Conservation (phyloP, 2,113 vertebrate genomes). For the Crotophaga sulcirostris region DNA sequence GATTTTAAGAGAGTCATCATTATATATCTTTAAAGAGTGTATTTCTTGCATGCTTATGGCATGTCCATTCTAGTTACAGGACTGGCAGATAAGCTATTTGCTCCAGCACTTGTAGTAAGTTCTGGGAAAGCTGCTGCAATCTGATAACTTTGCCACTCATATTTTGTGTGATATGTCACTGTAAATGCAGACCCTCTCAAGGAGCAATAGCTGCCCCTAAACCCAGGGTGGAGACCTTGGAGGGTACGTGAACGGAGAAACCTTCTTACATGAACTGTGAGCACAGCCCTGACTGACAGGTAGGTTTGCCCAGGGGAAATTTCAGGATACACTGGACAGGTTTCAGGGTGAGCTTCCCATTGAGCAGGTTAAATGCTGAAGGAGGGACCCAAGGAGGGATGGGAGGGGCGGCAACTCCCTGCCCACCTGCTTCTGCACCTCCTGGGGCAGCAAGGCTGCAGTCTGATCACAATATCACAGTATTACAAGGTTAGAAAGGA, state of each 20-base stretch:
- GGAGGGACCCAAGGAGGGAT: not conserved
- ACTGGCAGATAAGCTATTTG: not conserved
- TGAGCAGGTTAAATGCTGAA: not conserved
- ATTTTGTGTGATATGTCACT: fast-evolving
- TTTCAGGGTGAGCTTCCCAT: not conserved
- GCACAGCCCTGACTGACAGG: not conserved
- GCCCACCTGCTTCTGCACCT: not conserved
- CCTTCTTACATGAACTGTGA: not conserved
- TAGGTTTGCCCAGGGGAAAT: not conserved
- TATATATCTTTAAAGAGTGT: not conserved
- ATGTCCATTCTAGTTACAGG: not conserved
- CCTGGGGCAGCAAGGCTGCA: not conserved
- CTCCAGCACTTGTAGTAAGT: not conserved
- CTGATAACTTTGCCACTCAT: not conserved
- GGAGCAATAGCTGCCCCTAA: not conserved
- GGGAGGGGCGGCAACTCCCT: not conserved
- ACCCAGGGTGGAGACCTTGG: not conserved
- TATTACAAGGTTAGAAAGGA: too few relatives aligned
- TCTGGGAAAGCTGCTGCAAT: not conserved
- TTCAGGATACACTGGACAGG: too few relatives aligned
- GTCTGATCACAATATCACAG: too few relatives aligned
- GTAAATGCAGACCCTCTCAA: not conserved
- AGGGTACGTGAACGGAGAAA: not conserved
- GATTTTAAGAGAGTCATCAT: not conserved
- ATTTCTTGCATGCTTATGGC: not conserved